Base-by-base conservation (phyloP, 2,888 invertebrate genomes). In the Aricia artaxerxes region DNA sequence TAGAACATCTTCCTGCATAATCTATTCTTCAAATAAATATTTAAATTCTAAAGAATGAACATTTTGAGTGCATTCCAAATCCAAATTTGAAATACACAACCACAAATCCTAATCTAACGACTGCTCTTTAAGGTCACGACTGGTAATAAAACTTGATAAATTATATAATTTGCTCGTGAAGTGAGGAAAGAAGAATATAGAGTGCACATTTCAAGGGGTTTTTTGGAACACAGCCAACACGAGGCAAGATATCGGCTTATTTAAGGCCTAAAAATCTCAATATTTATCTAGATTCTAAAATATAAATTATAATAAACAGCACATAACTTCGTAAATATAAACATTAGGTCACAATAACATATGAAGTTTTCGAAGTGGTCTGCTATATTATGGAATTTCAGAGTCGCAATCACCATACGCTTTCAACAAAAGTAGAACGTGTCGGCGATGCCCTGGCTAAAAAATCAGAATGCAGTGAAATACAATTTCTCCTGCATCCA, bases 401-500 rank as follows among this genome's bases (percentile, higher is more conserved):
- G 31, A 64, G 64, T 64, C 24, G n/a, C 13, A 35, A 4, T 31
- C 69, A 35, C 35, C 35, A 69, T 13, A 69, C 35, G 49, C 24
- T 61, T 31, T 13, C 49, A 69, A 78, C 24, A 69, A 64, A 78
- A 78, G 49, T 69, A 44, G 69, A 35, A 69, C 69, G 5, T 69
- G 13, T 38, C 35, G 13, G 69, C 35, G 13, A 13, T 69, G 35
- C 69, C 2, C 35, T 69, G 64, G 49, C 60, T 31, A 73, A 61
- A 57, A 78, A 31, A 61, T 75, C 61, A 60, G 40, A 78, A 61
- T 73, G 78, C 60, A 53, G 53, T 72, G 69, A 64, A 69, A 53
- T 16, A 57, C n/a, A 78, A 78, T 78, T 78, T 78, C 78, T 78
- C 75, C 60, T 60, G 73, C 78, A 44, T 73, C 60, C 60, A 73